Evolutionary conservation across 1,140 invertebrate species (phyloP).

Genomic region (Potamilus streckersoni): DNA sequence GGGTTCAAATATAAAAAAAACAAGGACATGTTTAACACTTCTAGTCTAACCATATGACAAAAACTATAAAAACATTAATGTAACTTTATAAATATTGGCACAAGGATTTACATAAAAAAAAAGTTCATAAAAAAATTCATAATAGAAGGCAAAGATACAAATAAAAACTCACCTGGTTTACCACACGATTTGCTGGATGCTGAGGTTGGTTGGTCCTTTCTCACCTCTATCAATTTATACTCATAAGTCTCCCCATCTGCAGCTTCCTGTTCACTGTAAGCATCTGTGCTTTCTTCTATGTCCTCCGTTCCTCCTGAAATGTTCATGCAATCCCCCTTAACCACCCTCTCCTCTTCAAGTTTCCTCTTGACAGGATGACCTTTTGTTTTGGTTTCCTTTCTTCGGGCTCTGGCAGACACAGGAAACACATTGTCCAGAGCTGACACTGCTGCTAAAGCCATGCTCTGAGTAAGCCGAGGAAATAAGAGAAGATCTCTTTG

Average conservation of each 20-base stretch:
- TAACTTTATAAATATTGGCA: too few relatives aligned
- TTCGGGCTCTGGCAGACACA: too few relatives aligned
- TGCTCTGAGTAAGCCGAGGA: conserved; percentile 15
- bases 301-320: conserved; percentile 3
- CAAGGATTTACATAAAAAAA: too few relatives aligned
- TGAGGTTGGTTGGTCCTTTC: too few relatives aligned
- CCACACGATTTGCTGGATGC: conserved; percentile 15
- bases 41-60: too few relatives aligned
- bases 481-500: conserved; percentile 6
- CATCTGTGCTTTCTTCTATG: not conserved
- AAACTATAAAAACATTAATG: too few relatives aligned
- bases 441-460: conserved; percentile 32
- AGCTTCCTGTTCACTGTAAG: not conserved
- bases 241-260: conserved; percentile 2
- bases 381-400: not conserved
- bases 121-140: too few relatives aligned
- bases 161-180: conserved; percentile 35
- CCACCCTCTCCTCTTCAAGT: not conserved
- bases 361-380: not conserved
- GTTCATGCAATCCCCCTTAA: not conserved
- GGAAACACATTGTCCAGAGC: conserved; percentile 26
- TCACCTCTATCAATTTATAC: not conserved
- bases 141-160: not conserved
- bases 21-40: too few relatives aligned
- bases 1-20: too few relatives aligned